Conservation (phyloP, 2,797 vertebrate species). For the Semaprochilodus insignis region DNA sequence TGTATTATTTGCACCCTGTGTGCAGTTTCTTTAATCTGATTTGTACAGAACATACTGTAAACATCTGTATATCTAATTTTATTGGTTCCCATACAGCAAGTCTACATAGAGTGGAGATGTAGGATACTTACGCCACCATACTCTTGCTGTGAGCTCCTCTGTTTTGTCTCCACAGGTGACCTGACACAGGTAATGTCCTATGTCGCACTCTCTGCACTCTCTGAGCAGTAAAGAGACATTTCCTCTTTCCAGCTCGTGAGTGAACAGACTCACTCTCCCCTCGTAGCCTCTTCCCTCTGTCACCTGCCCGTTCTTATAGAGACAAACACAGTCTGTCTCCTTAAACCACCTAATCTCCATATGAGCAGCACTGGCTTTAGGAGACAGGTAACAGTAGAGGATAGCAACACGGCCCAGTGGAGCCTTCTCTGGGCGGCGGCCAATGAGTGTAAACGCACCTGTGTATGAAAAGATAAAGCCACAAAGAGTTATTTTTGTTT, state of each 20-base stretch:
- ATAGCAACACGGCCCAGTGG: slow-evolving; percentile 14
- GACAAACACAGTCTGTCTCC: slow-evolving; percentile 34
- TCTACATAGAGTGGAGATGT: neutral
- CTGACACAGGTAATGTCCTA: slow-evolving; percentile 32
- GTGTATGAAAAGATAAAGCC: neutral
- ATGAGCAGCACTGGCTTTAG: slow-evolving; percentile 28
- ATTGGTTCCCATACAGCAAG: neutral
- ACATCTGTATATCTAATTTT: neutral
- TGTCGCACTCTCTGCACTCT: slow-evolving; percentile 17
- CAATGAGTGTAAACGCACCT: neutral
- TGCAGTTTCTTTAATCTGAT: too few relatives aligned
- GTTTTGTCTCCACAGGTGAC: neutral
- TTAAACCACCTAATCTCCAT: slow-evolving; percentile 37
- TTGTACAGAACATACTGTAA: neutral
- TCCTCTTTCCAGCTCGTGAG: slow-evolving; percentile 3
- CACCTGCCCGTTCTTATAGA: slow-evolving; percentile 19
- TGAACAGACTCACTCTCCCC: slow-evolving; percentile 36
- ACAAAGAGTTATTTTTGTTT: neutral
- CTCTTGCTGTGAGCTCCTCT: slow-evolving; percentile 16
- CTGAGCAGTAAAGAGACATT: slow-evolving; percentile 42
- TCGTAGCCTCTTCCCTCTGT: slow-evolving; percentile 39
- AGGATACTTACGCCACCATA: neutral
- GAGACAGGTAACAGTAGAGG: slow-evolving; percentile 39
- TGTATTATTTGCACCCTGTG: too few relatives aligned
- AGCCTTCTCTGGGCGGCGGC: neutral